These are phyloP conservation scores for Talpa occidentalis DNA, from an alignment of 2,113 vertebrate genomes.

Conservation along the genomic window DNA sequence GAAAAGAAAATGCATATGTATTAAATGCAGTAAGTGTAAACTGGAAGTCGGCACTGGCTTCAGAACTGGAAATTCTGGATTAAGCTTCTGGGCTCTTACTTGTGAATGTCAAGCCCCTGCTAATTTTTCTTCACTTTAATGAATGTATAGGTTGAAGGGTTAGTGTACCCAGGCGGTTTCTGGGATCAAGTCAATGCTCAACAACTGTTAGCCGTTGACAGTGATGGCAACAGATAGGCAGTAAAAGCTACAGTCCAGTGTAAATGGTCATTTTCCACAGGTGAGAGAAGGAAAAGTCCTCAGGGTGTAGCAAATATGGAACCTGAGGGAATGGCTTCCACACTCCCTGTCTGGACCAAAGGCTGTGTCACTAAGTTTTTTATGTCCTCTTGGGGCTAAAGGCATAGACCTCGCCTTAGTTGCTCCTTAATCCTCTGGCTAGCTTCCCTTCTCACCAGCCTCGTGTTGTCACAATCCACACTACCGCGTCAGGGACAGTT, in stretches of 20 bases:
- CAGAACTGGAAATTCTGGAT: slow-evolving; percentile 22
- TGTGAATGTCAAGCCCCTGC: slow-evolving; percentile 38
- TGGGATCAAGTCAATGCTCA: slow-evolving; percentile 19
- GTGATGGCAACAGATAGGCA: neutral
- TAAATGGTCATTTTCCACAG: neutral
- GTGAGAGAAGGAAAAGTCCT: neutral
- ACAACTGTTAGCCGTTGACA: slow-evolving; percentile 24
- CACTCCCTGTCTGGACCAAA: neutral
- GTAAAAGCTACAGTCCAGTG: neutral
- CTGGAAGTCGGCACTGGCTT: neutral
- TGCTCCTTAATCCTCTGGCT: neutral
- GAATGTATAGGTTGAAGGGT: slow-evolving; percentile 42
- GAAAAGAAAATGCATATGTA: neutral
- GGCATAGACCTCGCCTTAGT: neutral
- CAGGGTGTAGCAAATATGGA: neutral
- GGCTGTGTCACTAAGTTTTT: neutral
- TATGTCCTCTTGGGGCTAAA: neutral
- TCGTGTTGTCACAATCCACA: neutral
- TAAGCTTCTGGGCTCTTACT: slow-evolving; percentile 48
- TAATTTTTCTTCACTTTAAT: slow-evolving; percentile 54
- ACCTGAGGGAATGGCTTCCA: neutral
- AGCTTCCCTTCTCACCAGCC: neutral
- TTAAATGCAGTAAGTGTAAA: slow-evolving; percentile 13
- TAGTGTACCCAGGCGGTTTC: slow-evolving; percentile 21
- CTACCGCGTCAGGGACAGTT: neutral